These are phyloP conservation scores for Eublepharis macularius DNA, from an alignment of 2,113 vertebrate genomes.

Conservation along the genomic window DNA sequence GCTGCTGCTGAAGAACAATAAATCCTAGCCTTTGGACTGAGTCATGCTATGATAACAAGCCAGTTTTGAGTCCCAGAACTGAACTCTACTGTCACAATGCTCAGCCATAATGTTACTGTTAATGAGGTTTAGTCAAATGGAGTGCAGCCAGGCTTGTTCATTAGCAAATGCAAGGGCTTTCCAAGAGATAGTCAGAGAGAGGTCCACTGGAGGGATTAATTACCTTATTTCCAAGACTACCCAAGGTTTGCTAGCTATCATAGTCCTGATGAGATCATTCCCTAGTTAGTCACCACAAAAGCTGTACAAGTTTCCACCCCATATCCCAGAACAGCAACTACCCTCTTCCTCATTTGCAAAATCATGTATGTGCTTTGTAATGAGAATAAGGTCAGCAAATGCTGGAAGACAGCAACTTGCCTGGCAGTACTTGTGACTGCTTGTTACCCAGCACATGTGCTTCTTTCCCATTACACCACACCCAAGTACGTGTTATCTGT, in stretches of 20 bases:
- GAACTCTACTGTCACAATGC: background rate
- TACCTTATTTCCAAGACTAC: background rate
- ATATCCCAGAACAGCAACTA: background rate
- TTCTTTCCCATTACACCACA: conserved; percentile 27
- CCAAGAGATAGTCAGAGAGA: background rate
- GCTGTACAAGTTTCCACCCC: conserved; percentile 4
- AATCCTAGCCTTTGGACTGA: background rate
- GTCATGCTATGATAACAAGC: background rate
- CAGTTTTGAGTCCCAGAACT: background rate
- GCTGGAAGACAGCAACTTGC: background rate
- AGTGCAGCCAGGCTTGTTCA: background rate
- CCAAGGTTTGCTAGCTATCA: background rate
- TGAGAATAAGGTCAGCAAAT: background rate
- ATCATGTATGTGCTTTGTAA: background rate
- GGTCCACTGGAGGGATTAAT: background rate
- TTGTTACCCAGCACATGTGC: conserved; percentile 8
- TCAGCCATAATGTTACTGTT: background rate
- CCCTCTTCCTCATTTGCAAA: background rate
- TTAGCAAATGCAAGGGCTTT: conserved; percentile 7
- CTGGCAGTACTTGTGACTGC: conserved; percentile 3
- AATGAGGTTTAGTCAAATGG: background rate
- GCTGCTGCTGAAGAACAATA: background rate
- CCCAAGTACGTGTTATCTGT: conserved; percentile 5
- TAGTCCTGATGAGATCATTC: background rate
- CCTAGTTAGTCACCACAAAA: background rate